Evolutionary conservation across 2,888 invertebrate genomes (phyloP).

Genomic region (Steinernema carpocapsae): DNA sequence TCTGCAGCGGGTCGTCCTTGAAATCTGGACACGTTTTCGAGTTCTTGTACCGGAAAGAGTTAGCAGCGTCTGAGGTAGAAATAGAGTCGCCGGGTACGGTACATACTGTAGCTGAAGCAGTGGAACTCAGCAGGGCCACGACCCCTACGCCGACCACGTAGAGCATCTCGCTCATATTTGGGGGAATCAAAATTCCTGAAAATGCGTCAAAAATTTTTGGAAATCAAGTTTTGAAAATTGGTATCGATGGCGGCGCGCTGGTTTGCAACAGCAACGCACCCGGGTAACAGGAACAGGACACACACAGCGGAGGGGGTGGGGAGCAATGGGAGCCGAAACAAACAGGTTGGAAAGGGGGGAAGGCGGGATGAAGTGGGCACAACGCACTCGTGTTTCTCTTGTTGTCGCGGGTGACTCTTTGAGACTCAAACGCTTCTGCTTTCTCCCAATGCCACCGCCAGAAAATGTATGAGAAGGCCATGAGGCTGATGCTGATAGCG

Average conservation of each 20-base stretch:
- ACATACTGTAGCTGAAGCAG: neutral
- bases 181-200: too few species aligned
- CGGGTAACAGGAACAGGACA: neutral
- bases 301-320: neutral
- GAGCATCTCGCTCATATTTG: slow-evolving; percentile 27
- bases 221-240: too few species aligned
- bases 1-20: slow-evolving; percentile 42
- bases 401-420: neutral
- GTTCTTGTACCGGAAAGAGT: slow-evolving; percentile 9
- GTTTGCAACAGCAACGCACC: neutral
- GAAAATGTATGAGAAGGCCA: neutral
- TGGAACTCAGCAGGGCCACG: neutral
- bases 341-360: neutral
- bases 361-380: neutral
- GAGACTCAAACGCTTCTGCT: neutral
- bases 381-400: neutral
- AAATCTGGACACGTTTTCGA: slow-evolving; percentile 47
- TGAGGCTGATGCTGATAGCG: neutral
- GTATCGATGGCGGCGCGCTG: neutral
- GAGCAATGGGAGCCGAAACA: neutral
- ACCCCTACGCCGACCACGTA: slow-evolving; percentile 2
- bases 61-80: neutral
- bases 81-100: neutral
- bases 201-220: too few species aligned
- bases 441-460: too few species aligned